A percentile compares a stretch with the other conserved stretches of the same genome.
Conservation (phyloP, 2,888 invertebrate species). For the Pterostichus niger region DNA sequence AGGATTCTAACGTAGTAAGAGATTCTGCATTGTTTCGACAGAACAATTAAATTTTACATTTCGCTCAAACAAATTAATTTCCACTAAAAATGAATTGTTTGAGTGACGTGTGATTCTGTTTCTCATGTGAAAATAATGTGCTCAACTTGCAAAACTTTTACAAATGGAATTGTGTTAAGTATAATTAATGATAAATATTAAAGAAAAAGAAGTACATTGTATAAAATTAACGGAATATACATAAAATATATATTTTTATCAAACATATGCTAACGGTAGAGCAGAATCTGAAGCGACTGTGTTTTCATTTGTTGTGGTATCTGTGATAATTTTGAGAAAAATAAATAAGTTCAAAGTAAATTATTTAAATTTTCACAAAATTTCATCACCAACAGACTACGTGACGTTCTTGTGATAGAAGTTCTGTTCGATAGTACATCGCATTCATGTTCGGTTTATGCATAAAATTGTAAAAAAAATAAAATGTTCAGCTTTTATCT, state of each 20-base stretch:
- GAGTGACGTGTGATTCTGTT: slow-evolving; percentile 19
- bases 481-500: slow-evolving; percentile 38
- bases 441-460: slow-evolving; percentile 2
- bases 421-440: slow-evolving; percentile 17
- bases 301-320: slow-evolving; percentile 65
- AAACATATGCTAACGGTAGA: slow-evolving; percentile 59
- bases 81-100: slow-evolving; percentile 10
- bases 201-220: slow-evolving; percentile 56
- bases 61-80: slow-evolving; percentile 37
- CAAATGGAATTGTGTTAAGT: slow-evolving; percentile 66
- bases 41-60: slow-evolving; percentile 16
- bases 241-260: slow-evolving; percentile 66
- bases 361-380: slow-evolving; percentile 65
- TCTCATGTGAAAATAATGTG: slow-evolving; percentile 64
- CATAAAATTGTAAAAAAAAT: slow-evolving; percentile 22
- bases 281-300: slow-evolving; percentile 56
- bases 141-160: slow-evolving; percentile 61
- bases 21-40: slow-evolving; percentile 46
- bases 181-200: slow-evolving; percentile 57
- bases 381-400: slow-evolving; percentile 57
- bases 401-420: slow-evolving; percentile 30
- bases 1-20: slow-evolving; percentile 42
- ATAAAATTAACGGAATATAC: slow-evolving; percentile 57
- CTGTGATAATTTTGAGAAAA: slow-evolving; percentile 66
- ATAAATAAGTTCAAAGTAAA: slow-evolving; percentile 61